Base-by-base conservation (phyloP, 1,140 invertebrate genomes). In the Wiebesia pumilae region DNA sequence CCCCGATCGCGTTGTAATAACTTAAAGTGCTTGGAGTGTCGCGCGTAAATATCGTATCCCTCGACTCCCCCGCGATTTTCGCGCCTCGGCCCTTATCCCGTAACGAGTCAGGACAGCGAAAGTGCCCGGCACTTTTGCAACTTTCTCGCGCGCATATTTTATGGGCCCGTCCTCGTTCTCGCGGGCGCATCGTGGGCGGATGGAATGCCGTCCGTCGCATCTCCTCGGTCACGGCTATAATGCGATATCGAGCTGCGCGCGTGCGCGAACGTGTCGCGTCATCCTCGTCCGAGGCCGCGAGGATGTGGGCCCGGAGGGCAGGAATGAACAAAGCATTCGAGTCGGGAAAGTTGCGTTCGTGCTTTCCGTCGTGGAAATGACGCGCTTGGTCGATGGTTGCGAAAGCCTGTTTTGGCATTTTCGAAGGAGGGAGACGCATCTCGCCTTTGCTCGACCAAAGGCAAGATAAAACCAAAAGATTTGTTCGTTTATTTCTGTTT, bases 181-280 rank as follows among this genome's bases (percentile, higher is more conserved):
- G 4, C 58, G 58, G 58, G 58, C 24, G 24, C 58, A 27, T 88
- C 86, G 88, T 89, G 81, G 88, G 88, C 87, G 88, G 88, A 89
- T 88, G 88, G 88, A 89, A 89, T 89, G 88, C 88, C 85, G 88
- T 86, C 88, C 84, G 88, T 88, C 87, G 86, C 84, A 33, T 67
- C 73, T 47, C 73, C 21, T 75, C 9, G 69, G 3, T 4, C 81
- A 82, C 21, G 58, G 58, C 58, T 87, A 88, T 82, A 71, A 71
- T 35, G 67, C 67, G 67, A 71, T 71, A 71, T 71, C 67, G 67
- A 71, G 35, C 51, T 19, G 51, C 51, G 51, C 51, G 51, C 51
- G 65, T 67, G 65, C 33, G 33, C 67, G 67, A 27, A 10, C 10
- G 21, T 24, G 21, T 24, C 6, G 67, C 67, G 67, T 71, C 67